Conservation (phyloP, 1,140 invertebrate species). For the Panonychus citri region DNA sequence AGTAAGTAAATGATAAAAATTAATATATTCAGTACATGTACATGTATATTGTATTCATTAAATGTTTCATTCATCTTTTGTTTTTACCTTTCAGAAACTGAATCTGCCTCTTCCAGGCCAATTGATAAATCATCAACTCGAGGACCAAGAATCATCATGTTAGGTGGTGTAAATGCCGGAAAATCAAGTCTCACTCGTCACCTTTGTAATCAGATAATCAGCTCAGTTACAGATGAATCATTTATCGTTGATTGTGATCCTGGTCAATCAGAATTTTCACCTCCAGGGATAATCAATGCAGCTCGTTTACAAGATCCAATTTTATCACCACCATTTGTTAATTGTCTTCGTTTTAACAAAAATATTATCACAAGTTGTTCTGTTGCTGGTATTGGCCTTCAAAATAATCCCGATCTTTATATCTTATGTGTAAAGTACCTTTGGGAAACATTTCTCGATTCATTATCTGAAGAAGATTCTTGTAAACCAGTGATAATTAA, state of each 20-base stretch:
- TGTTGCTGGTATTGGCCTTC: not conserved
- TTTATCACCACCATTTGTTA: not conserved
- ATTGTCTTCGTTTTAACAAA: not conserved
- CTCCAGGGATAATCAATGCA: slow-evolving; percentile 3
- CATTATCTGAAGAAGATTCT: not conserved
- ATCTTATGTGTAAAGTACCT: not conserved
- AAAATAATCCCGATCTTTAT: not conserved
- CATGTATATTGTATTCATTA: too few species aligned
- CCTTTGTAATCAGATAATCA: slow-evolving; percentile 4
- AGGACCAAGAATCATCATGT: slow-evolving; percentile 3
- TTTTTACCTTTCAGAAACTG: too few species aligned
- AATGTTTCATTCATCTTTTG: too few species aligned
- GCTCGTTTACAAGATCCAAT: not conserved
- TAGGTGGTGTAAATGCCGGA: slow-evolving; percentile 7
- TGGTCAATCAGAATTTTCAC: slow-evolving; percentile 9
- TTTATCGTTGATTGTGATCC: slow-evolving; percentile 10
- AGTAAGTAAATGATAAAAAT: too few species aligned
- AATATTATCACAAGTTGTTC: not conserved
- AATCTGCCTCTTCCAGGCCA: too few species aligned
- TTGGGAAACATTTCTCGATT: not conserved
- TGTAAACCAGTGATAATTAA: slow-evolving; percentile 1
- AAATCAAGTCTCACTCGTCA: slow-evolving; percentile 10
- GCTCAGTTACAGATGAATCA: not conserved
- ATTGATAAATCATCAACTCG: too few species aligned
- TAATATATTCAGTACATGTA: too few species aligned